Base-by-base conservation (phyloP, 2,797 vertebrate genomes). In the Artibeus jamaicensis region DNA sequence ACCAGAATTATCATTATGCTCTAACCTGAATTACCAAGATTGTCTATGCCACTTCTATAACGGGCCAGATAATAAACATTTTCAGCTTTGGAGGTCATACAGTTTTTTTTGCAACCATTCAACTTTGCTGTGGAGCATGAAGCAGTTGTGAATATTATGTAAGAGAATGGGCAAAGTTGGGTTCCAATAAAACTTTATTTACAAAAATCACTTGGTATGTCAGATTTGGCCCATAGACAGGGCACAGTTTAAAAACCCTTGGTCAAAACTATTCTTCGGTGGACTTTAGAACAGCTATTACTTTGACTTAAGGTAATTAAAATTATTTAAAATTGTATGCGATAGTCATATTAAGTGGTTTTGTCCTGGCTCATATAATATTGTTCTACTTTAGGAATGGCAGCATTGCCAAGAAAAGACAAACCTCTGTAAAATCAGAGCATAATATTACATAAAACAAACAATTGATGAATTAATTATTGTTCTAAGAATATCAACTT, bases 291-390 rank as follows among this genome's bases (percentile, higher is more conserved):
- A 93, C 91, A 97, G 16, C 87, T 92, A 37, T 77, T 92, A 44
- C n/a, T 98, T 96, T 93, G 77, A 96, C 16, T 92, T 89, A 74
- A 92, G 46, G 50, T 86, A 97, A 94, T n/a, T 50, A 96, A 93
- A 97, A 96, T 97, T 97, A 86, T 90, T 88, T 32, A 97, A 94
- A 96, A 96, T 97, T 97, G 90, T 86, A 42, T 46, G 76, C 96
- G 85, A 81, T 81, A 97, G 79, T 95, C 78, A 84, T 91, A 82
- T 96, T 97, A 89, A 83, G 34, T 96, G 93, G 68, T 94, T 93
- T 94, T 98, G 91, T 97, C 87, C 88, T 97, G 79, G 42, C 88
- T 42, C 95, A 96, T 96, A 95, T 98, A 96, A 77, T 91, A 86
- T 18, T 85, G 14, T 50, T 62, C 19, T 59, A 37, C 86, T 97